These are phyloP conservation scores for Gallirallus australis DNA, from an alignment of 2,797 vertebrate genomes.

Conservation along the genomic window DNA sequence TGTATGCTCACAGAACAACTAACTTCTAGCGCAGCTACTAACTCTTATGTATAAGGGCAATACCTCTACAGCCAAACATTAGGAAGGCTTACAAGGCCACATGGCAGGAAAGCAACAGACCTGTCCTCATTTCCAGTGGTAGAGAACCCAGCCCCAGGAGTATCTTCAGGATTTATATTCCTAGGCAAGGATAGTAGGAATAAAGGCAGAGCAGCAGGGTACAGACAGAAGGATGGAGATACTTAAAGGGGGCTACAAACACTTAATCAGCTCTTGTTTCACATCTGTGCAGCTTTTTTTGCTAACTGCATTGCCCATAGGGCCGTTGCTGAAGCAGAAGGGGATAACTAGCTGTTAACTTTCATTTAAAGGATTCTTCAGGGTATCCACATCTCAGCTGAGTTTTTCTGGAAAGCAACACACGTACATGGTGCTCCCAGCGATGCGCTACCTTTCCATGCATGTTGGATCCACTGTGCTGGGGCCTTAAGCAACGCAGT, in stretches of 20 bases:
- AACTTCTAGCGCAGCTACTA: background rate
- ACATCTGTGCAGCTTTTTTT: background rate
- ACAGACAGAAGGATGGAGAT: background rate
- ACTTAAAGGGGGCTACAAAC: background rate
- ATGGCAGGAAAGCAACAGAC: background rate
- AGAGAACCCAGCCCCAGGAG: background rate
- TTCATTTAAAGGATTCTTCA: background rate
- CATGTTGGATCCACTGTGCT: background rate
- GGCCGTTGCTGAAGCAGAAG: background rate
- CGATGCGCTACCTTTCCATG: background rate
- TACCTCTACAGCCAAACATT: background rate
- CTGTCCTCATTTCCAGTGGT: background rate
- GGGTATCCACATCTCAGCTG: background rate
- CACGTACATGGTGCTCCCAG: background rate
- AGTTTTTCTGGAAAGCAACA: background rate
- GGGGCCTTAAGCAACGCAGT: background rate
- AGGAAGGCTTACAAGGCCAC: background rate
- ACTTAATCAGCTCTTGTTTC: background rate
- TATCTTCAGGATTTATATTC: background rate
- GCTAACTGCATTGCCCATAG: background rate
- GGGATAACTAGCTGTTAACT: background rate
- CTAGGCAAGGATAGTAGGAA: background rate
- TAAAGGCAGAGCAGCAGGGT: background rate
- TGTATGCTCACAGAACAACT: background rate
- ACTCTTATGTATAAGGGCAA: background rate